Evolutionary conservation across 2,797 vertebrate genomes (phyloP), one percentile per base, ranked within the genome.

Genomic region (Myotis pilosus): DNA sequence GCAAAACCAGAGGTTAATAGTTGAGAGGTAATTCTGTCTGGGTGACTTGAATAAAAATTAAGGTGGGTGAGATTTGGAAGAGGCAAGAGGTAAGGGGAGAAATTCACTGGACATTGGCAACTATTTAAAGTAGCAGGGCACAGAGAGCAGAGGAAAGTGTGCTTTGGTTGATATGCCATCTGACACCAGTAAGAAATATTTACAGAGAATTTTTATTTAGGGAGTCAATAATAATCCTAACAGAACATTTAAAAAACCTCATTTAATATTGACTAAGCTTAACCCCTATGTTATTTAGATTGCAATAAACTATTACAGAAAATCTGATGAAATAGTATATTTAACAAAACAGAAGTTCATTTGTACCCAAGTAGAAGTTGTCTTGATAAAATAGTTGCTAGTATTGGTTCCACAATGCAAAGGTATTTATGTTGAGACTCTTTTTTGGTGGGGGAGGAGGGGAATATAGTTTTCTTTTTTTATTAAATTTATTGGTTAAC

Each of bases 341-440:
- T 62, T 71, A 81, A 71, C 23, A 90, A 90, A 95, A 87, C 13
- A 79, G 5, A 74, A 74, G 17, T 5, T 30, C 80, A 10, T 51
- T 79, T 91, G 33, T 74, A 57, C 78, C 72, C 64, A 72, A 16
- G 23, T 33, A 87, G 38, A 91, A 78, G 6, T 41, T 49, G 33
- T 79, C 5, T n/a, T 91, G 22, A 71, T 83, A 57, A 64, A 91
- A 95, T 23, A 49, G 44, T 72, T 91, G n/a, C 17, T 87, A 12
- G 5, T 82, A 64, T 30, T 76, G 16, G n/a, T 82, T 93, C 36
- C 33, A 2, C n/a, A 49, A 8, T 49, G 33, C 53, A 91, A 64
- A 17, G 12, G 33, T 64, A 30, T n/a, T 36, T 78, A 20, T 78
- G 53, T 28, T 47, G 33, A 83, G 30, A 72, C 49, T 72, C n/a